phyloP scores from a whole-genome alignment of 53 echinoderm and acorn worm genomes.

The Astropecten irregularis region DNA sequence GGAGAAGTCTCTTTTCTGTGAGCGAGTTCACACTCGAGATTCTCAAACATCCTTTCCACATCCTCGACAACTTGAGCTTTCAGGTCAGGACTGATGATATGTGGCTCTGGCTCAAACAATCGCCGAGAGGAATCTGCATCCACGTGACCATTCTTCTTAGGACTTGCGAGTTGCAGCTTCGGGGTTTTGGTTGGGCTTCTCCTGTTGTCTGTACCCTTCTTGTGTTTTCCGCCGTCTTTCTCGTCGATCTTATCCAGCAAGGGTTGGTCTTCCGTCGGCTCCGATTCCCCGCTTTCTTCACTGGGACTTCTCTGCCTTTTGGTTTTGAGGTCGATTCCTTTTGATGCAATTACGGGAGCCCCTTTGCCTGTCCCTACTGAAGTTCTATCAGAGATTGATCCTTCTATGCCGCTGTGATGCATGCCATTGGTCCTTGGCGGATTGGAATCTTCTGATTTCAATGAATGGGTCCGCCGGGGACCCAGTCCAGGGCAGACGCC shows the following conservation, averaged over 20 bases:
- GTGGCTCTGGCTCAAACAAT: slow-evolving; percentile 24
- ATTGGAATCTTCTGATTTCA: slow-evolving; percentile 3
- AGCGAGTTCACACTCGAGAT: slow-evolving; percentile 78
- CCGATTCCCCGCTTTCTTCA: slow-evolving; percentile 38
- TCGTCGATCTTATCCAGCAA: slow-evolving; percentile 34
- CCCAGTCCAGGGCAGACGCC: background rate
- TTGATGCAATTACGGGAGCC: background rate
- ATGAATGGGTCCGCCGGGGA: slow-evolving; percentile 7
- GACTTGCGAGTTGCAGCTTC: background rate
- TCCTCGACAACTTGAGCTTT: slow-evolving; percentile 66
- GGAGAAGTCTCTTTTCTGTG: slow-evolving; percentile 44
- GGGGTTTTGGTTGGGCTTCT: background rate
- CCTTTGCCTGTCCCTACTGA: background rate
- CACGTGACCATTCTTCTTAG: slow-evolving; percentile 11
- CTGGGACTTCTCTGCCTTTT: slow-evolving; percentile 32
- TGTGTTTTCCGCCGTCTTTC: slow-evolving; percentile 13
- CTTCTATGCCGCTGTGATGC: background rate
- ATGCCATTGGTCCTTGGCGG: slow-evolving; percentile 27
- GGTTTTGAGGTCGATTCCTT: background rate
- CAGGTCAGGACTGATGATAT: slow-evolving; percentile 56
- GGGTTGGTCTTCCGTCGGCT: slow-evolving; percentile 51
- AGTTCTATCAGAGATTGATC: slow-evolving; percentile 10
- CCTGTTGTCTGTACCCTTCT: slow-evolving; percentile 1
- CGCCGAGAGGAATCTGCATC: background rate
- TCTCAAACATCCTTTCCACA: slow-evolving; percentile 91